These are phyloP conservation scores for Remorina albescens DNA, from an alignment of 2,797 vertebrate species.

Conservation along the genomic window DNA sequence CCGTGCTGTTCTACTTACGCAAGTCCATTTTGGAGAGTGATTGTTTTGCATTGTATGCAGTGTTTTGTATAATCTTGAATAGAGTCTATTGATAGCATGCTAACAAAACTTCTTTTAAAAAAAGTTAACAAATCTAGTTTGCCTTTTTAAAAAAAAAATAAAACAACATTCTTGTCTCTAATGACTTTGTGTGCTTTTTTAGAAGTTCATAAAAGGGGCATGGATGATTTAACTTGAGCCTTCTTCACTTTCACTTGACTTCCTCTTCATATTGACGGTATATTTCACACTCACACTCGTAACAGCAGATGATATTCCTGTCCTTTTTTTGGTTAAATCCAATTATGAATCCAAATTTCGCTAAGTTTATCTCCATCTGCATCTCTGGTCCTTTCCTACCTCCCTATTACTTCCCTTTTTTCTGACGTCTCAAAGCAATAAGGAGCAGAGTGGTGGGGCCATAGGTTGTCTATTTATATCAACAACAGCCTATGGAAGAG, in stretches of 20 bases:
- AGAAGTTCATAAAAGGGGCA: slow-evolving; percentile 57
- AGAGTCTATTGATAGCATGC: slow-evolving; percentile 81
- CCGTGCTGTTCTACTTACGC: slow-evolving; percentile 58
- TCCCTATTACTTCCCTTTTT: slow-evolving; percentile 57
- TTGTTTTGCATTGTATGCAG: slow-evolving; percentile 72
- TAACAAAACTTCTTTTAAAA: slow-evolving; percentile 72
- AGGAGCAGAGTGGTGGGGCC: slow-evolving; percentile 65
- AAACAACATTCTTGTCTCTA: slow-evolving; percentile 76
- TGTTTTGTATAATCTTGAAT: slow-evolving; percentile 79
- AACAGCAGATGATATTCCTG: slow-evolving; percentile 13
- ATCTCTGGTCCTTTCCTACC: slow-evolving; percentile 17
- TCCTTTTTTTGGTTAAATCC: slow-evolving; percentile 3
- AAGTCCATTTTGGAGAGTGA: slow-evolving; percentile 50
- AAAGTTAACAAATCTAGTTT: slow-evolving; percentile 57
- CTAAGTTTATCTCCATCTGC: slow-evolving; percentile 29
- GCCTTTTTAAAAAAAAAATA: slow-evolving; percentile 78
- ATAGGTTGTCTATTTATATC: slow-evolving; percentile 80
- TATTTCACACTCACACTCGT: slow-evolving; percentile 48
- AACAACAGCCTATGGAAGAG: slow-evolving; percentile 61
- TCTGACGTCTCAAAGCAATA: slow-evolving; percentile 69
- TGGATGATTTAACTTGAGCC: slow-evolving; percentile 58
- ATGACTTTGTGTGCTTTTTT: slow-evolving; percentile 66
- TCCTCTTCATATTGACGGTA: slow-evolving; percentile 40
- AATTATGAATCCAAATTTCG: slow-evolving; percentile 37
- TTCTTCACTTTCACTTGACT: slow-evolving; percentile 52